These are phyloP conservation scores for Scomberomorus guttatus DNA, from an alignment of 2,797 vertebrate species.

Conservation along the genomic window DNA sequence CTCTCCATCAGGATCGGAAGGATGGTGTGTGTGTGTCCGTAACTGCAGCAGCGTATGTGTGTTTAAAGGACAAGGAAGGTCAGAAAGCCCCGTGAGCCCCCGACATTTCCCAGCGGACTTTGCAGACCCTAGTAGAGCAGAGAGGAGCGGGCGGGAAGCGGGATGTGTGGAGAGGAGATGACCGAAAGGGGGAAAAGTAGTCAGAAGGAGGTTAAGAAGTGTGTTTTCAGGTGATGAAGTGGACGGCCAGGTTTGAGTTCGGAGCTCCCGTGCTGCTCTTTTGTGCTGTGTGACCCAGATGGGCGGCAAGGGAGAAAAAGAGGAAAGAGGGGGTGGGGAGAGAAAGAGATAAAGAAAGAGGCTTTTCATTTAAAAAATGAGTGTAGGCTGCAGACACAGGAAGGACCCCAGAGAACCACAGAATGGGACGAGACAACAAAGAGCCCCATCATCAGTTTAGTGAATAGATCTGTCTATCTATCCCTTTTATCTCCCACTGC, in stretches of 20 bases:
- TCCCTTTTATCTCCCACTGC: slow-evolving; percentile 69
- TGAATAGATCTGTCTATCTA: slow-evolving; percentile 81
- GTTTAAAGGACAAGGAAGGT: slow-evolving; percentile 77
- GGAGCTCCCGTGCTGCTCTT: slow-evolving; percentile 39
- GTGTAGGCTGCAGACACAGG: slow-evolving; percentile 61
- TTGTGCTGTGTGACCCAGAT: slow-evolving; percentile 76
- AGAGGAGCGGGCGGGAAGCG: background rate
- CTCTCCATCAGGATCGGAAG: slow-evolving; percentile 67
- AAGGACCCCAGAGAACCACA: slow-evolving; percentile 74
- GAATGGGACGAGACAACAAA: slow-evolving; percentile 82
- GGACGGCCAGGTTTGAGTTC: slow-evolving; percentile 62
- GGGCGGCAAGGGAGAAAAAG: slow-evolving; percentile 53
- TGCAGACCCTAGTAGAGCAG: slow-evolving; percentile 34
- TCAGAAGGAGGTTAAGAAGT: slow-evolving; percentile 57
- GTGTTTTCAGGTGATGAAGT: slow-evolving; percentile 74
- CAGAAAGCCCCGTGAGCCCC: slow-evolving; percentile 55
- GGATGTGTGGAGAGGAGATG: slow-evolving; percentile 20
- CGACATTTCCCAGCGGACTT: slow-evolving; percentile 59
- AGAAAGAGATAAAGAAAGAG: slow-evolving; percentile 62
- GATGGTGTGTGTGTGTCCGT: slow-evolving; percentile 30
- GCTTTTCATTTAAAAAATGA: slow-evolving; percentile 74
- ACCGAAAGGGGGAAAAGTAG: slow-evolving; percentile 49
- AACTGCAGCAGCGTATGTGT: slow-evolving; percentile 36
- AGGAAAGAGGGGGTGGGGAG: slow-evolving; percentile 28
- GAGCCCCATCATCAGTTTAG: slow-evolving; percentile 76